Conservation (phyloP, 2,888 invertebrate genomes). For the Endotricha flammealis region DNA sequence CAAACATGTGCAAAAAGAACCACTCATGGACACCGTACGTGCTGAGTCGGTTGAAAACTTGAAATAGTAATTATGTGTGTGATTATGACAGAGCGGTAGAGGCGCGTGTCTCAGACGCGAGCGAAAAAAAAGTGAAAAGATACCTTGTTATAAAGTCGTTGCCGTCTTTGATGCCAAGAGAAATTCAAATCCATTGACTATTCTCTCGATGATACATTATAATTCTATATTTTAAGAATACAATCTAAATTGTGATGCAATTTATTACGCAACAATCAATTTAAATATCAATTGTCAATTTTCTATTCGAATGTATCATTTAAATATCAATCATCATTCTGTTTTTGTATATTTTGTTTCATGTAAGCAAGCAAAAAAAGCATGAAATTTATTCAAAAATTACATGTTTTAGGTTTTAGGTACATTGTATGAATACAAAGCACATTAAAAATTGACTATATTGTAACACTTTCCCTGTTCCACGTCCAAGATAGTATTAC, state of each 20-base stretch:
- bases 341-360: no score
- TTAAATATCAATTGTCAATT: not conserved
- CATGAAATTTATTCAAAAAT: no score
- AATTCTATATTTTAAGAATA: slow-evolving; percentile 30
- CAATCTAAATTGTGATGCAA: not conserved
- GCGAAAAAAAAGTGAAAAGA: slow-evolving; percentile 75
- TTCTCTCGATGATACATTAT: slow-evolving; percentile 33
- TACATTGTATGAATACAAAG: slow-evolving; percentile 25
- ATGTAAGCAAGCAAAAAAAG: no score
- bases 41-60: slow-evolving; percentile 38
- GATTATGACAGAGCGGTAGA: slow-evolving; percentile 45
- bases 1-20: slow-evolving; percentile 35
- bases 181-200: slow-evolving; percentile 56
- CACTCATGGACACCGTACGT: slow-evolving; percentile 31
- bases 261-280: not conserved
- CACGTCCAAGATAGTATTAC: slow-evolving; percentile 45
- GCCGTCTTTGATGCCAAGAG: slow-evolving; percentile 50
- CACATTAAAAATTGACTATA: slow-evolving; percentile 37
- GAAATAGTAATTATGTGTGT: slow-evolving; percentile 38
- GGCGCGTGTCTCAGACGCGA: slow-evolving; percentile 57
- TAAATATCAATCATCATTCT: no score
- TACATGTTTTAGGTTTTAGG: no score
- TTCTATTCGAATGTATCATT: no score
- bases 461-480: slow-evolving; percentile 50
- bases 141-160: slow-evolving; percentile 42